These are phyloP conservation scores for Tipula vernalis DNA, from an alignment of 2,888 invertebrate species.

Conservation along the genomic window DNA sequence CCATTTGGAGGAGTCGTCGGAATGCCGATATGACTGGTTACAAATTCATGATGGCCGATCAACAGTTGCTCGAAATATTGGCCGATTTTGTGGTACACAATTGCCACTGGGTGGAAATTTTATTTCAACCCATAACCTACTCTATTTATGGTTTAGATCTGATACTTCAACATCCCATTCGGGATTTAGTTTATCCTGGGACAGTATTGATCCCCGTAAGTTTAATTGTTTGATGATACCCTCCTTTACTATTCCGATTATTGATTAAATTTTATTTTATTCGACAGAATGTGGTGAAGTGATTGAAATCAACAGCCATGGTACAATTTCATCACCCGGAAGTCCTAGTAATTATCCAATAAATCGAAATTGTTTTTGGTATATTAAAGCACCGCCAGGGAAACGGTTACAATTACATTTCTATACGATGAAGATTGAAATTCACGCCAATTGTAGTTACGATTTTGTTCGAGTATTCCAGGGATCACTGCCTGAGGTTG, in stretches of 20 bases:
- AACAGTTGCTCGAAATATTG: conserved; percentile 56
- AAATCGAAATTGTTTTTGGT: conserved; percentile 74
- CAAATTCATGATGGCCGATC: conserved; percentile 74
- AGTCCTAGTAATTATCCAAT: conserved; percentile 79
- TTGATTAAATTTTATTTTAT: conserved; percentile 12
- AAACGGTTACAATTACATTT: conserved; percentile 75
- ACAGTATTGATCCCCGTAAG: conserved; percentile 48
- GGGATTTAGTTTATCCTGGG: conserved; percentile 75
- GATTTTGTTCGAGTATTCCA: conserved; percentile 47
- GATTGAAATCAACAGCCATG: conserved; percentile 45
- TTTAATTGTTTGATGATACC: background rate
- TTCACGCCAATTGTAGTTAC: conserved; percentile 55
- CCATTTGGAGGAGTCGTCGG: conserved; percentile 50
- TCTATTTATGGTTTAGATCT: conserved; percentile 72
- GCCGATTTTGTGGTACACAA: conserved; percentile 64
- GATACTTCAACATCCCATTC: conserved; percentile 48
- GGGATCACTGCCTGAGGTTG: conserved; percentile 35
- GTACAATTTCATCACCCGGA: conserved; percentile 73
- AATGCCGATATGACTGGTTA: conserved; percentile 59
- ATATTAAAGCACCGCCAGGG: conserved; percentile 47
- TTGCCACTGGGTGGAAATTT: conserved; percentile 60
- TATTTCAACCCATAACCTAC: conserved; percentile 58
- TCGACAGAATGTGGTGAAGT: conserved; percentile 52
- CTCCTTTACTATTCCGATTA: background rate
- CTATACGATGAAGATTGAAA: conserved; percentile 62